A percentile compares a stretch with the other conserved stretches of the same genome.
These are phyloP conservation scores for Drosophila sp. DNA, from an alignment of 1,140 invertebrate genomes.

Conservation along the genomic window DNA sequence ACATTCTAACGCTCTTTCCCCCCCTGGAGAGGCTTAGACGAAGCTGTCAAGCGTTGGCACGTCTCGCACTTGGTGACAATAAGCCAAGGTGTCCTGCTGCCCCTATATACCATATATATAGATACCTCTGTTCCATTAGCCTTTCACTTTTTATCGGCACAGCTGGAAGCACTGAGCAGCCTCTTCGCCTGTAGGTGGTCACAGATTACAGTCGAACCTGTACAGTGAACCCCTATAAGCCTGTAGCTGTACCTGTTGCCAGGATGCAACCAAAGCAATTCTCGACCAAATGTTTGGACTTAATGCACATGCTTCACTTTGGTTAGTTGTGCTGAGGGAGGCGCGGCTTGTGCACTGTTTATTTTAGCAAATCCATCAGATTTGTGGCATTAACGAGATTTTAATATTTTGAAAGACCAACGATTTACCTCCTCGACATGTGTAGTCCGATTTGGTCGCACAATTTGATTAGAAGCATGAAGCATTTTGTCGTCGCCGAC, in stretches of 20 bases:
- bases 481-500: constrained; percentile 45
- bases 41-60: constrained; percentile 56
- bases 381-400: constrained; percentile 60
- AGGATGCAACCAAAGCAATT: constrained; percentile 42
- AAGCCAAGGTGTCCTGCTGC: constrained; percentile 19
- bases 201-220: constrained; percentile 28
- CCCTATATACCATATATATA: neutral
- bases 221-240: neutral
- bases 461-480: constrained; percentile 46
- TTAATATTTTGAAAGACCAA: constrained; percentile 45
- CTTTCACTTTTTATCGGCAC: constrained; percentile 59
- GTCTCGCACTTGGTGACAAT: constrained; percentile 49
- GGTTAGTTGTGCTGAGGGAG: constrained; percentile 27
- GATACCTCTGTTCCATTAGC: constrained; percentile 38
- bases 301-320: constrained; percentile 5
- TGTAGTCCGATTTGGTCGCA: neutral
- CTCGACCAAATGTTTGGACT: constrained; percentile 52
- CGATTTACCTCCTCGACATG: constrained; percentile 8
- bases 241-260: constrained; percentile 49
- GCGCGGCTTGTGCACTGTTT: constrained; percentile 50
- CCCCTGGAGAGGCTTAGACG: constrained; percentile 38
- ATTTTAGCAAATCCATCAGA: constrained; percentile 57
- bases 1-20: neutral
- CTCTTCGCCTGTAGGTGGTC: constrained; percentile 45
- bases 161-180: constrained; percentile 36